Evolutionary conservation across 2,797 vertebrate genomes (phyloP).

Genomic region (Acanthiza pusilla): DNA sequence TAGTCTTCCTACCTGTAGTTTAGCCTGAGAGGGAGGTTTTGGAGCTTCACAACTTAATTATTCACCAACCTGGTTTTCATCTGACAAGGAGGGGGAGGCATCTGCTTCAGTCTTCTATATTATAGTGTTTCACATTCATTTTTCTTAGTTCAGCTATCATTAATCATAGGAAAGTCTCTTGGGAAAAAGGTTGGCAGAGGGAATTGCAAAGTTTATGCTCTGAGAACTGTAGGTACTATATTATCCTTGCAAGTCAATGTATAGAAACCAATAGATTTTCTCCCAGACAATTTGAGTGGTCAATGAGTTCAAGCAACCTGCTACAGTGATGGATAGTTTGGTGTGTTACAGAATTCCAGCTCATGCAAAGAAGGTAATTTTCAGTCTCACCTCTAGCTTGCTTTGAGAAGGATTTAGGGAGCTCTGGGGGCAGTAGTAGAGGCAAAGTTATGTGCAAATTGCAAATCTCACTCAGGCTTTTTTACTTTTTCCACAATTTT

Average conservation of each 20-base stretch:
- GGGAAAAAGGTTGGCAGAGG: background rate
- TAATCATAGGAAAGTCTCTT: constrained; percentile 46
- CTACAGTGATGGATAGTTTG: constrained; percentile 34
- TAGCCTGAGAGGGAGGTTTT: constrained; percentile 8
- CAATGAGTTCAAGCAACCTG: constrained; percentile 44
- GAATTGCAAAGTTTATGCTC: constrained; percentile 27
- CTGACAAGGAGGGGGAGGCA: constrained; percentile 36
- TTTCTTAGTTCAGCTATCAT: constrained; percentile 53
- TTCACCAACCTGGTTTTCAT: constrained; percentile 26
- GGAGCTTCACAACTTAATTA: constrained; percentile 47
- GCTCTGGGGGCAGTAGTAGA: background rate
- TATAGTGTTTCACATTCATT: constrained; percentile 23
- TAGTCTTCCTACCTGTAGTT: background rate
- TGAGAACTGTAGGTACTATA: background rate
- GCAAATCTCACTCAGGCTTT: background rate
- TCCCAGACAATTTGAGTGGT: constrained; percentile 36
- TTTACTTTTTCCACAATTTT: background rate
- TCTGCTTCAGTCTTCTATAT: background rate
- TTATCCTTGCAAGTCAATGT: constrained; percentile 17
- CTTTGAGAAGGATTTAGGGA: background rate
- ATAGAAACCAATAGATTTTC: constrained; percentile 38
- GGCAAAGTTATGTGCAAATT: background rate
- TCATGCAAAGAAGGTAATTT: background rate
- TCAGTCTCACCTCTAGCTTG: background rate
- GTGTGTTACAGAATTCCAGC: background rate